Base-by-base conservation (phyloP, 2,888 invertebrate genomes). In the Drosophila neotestacea region DNA sequence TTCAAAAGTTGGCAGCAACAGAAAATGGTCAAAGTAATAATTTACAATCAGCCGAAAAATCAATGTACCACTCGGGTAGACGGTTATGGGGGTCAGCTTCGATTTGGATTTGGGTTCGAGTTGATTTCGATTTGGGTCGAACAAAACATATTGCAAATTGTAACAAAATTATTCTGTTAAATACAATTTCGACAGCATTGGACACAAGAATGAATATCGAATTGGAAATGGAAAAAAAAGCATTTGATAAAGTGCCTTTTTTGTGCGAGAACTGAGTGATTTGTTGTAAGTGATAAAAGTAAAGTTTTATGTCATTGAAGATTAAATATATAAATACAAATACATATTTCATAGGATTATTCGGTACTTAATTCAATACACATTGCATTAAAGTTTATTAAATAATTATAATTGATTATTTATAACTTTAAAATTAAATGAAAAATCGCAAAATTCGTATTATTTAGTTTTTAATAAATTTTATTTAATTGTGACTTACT, bases 1-100 rank as follows among this genome's bases (percentile, higher is more conserved):
- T 75, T 79, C 65, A 75, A 79, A 62, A 68, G 72, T 77, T 79
- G 80, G 61, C 80, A 77, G 64, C 70, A 63, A 58, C 62, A 75
- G 67, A 70, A 70, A 79, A 81, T 73, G 72, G 82, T 70, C 79
- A 81, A 55, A 75, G 79, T 72, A 70, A 80, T 80, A 81, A 80
- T 81, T 80, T 79, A 80, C 79, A 80, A 79, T 80, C 75, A 75
- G 72, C 63, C 65, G 72, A 78, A 79, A 81, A 80, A 80, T 79
- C 82, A 81, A 81, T 82, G 82, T 67, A 38, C 16, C 60, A 58
- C 16, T 27, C 50, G 50, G 39, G 13, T 5, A 11, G 32, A 10
- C 9, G 22, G 30, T 4, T 3, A 28, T 1, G 44, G 44, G 36
- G 39, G 22, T 47, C 54, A 48, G 16, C 30, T 13, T 32, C 46